Evolutionary conservation across 1,140 invertebrate genomes (phyloP), one percentile per base, ranked within the genome.

Genomic region (Ericerus pela): DNA sequence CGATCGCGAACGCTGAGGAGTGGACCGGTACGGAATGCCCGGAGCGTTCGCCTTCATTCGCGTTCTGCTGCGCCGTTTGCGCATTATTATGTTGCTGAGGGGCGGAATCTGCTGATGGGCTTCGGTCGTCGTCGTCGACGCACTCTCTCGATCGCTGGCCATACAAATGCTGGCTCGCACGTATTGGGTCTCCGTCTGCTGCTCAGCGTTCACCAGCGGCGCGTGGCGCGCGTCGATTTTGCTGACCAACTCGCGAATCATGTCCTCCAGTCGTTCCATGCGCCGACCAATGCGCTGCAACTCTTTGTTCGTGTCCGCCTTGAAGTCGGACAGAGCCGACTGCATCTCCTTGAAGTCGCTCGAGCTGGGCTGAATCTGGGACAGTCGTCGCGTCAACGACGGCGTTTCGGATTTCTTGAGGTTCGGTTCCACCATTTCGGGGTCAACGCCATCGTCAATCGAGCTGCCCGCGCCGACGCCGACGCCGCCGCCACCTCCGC

Each of bases 221-320:
- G 31, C 20, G 1, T 33, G 20, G 18, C 31, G 18, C 6, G 4
- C 6, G 0, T 20, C 5, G 1, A 14, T 16, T 3, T 12, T 30
- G 61, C 62, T 31, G 62, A 64, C 53, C 54, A 60, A 58, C 20
- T 61, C 59, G 0, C 26, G 20, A 11, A 60, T 61, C 57, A 54
- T 51, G 8, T 33, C 52, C 12, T 58, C 57, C n/a, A 58, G 43
- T 20, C 30, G 30, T n/a, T 37, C 53, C 14, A 58, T 28, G 6
- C 52, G 20, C 8, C 30, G 64, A 61, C 59, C 66, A 65, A 59
- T 65, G 62, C 60, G 65, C 62, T 47, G 64, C 43, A 54, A 65
- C 58, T 55, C 66, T 60, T 57, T 54, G 59, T 63, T 61, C 51
- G 29, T 58, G 43, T 28, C 62, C 33, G 51, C 58, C 47, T 52